Evolutionary conservation across 2,888 invertebrate genomes (phyloP), one percentile per base, ranked within the genome.

Genomic region (Alloplasta piceator): DNA sequence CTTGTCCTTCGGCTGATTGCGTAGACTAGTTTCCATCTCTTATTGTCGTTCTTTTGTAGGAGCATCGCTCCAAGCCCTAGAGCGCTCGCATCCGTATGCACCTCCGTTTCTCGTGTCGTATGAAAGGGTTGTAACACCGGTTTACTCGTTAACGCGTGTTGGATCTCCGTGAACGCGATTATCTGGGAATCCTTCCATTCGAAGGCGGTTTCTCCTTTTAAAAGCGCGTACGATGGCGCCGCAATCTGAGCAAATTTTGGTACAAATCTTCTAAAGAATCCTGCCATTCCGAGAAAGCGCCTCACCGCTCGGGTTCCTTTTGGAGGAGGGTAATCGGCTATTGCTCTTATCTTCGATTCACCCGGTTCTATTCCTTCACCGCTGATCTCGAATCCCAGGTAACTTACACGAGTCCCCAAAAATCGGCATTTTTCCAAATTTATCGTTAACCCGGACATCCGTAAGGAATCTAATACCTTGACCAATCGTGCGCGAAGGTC

Each of bases 341-440:
- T 82, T 2, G 81, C 89, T 70, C 36, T 9, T 10, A 70, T 80
- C 71, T 85, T 90, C 75, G 4, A 68, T 39, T 12, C 63, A 56
- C 84, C 82, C 1, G 84, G 79, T 26, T 66, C 58, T 14, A 83
- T 72, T 4, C 73, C 76, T 4, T 46, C 56, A 7, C 50, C 52
- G 0, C 70, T 56, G 7, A 83, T 73, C 12, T 38, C 60, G 72
- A 86, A 88, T 2, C 91, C 90, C n/a, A 91, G 80, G 61, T 86
- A 89, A 9, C 82, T 70, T 0, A 91, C 80, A 55, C 83, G 41
- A 5, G 60, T 52, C 10, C 77, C 61, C 1, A 83, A 85, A 76
- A 90, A 88, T 9, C 79, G 61, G 63, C 88, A 88, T 76, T 90
- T 89, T 0, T 26, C 61, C 1, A 86, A 63, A 52, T 89, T 89